Base-by-base conservation (phyloP, 2,113 vertebrate species). In the Podocnemis expansa region DNA sequence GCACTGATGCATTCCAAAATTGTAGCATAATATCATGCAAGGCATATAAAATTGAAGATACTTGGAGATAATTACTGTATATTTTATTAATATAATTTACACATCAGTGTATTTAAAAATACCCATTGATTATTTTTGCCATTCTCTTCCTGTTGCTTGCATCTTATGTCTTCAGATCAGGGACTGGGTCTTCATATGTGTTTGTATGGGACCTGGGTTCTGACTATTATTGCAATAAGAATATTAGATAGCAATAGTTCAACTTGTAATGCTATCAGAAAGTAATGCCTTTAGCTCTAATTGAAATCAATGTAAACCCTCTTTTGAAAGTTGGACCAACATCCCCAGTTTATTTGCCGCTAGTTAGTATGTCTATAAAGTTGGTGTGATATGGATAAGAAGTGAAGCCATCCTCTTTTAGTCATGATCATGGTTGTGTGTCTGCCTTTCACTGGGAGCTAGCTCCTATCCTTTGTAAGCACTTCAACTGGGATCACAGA, bases 401-500 rank as follows among this genome's bases (percentile, higher is more conserved):
- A 3, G 2, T 87, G 34, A 47, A 89, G 79, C 34, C 63, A 63
- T 31, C 34, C 83, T 0, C 75, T 58, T 41, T 89, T 5, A 73
- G 76, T 73, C 21, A 11, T n/a, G 27, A 58, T 29, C 9, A 58
- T 25, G 7, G 56, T 58, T 58, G 27, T 58, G 22, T 58, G 2
- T 52, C 91, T 55, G 43, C 55, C 34, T 89, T 67, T 52, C 27
- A 56, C 49, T 91, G 81, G 5, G 67, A 73, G 47, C 60, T 83
- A 85, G 56, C 17, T 92, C 49, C 24, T 82, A 43, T 91, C 34
- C 82, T 89, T 91, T 88, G 51, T n/a, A 67, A 14, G 89, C 22
- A 6, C 60, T 51, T 92, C 17, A 84, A 8, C 5, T 51, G 81
- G 80, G 84, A 29, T 21, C 14, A 67, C 17, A 45, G 14, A 95